phyloP scores from a whole-genome alignment of 2,113 vertebrate species.

The Steatornis caripensis region DNA sequence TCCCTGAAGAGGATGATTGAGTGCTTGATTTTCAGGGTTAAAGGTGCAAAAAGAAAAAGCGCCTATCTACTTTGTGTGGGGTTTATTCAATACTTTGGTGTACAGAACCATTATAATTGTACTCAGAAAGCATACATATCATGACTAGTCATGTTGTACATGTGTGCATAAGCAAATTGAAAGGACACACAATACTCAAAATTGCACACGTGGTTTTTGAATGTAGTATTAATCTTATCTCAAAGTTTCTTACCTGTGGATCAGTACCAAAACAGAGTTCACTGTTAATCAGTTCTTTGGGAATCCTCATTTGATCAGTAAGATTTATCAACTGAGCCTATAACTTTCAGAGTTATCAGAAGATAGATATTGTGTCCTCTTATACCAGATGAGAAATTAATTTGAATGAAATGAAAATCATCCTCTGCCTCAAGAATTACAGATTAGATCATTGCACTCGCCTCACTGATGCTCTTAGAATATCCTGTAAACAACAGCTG shows the following conservation, averaged over 20 bases:
- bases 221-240: not conserved
- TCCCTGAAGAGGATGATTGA: not conserved
- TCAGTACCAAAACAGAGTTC: not conserved
- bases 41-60: not conserved
- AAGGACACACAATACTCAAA: not conserved
- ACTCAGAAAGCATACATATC: not conserved
- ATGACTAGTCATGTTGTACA: not conserved
- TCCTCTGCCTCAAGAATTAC: not conserved
- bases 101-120: not conserved
- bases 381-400: not conserved
- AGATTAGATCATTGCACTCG: not conserved
- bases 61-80: not conserved
- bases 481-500: not conserved
- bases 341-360: not conserved
- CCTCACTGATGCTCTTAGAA: not conserved
- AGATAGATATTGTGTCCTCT: constrained; percentile 4
- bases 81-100: not conserved
- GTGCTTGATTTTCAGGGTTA: not conserved
- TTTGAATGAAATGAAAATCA: not conserved
- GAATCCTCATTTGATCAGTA: not conserved
- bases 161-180: not conserved
- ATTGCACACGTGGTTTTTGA: not conserved
- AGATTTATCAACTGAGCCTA: not conserved
- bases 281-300: not conserved
- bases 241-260: not conserved